Evolutionary conservation across 2,113 vertebrate genomes (phyloP).

Genomic region (Larimichthys crocea): DNA sequence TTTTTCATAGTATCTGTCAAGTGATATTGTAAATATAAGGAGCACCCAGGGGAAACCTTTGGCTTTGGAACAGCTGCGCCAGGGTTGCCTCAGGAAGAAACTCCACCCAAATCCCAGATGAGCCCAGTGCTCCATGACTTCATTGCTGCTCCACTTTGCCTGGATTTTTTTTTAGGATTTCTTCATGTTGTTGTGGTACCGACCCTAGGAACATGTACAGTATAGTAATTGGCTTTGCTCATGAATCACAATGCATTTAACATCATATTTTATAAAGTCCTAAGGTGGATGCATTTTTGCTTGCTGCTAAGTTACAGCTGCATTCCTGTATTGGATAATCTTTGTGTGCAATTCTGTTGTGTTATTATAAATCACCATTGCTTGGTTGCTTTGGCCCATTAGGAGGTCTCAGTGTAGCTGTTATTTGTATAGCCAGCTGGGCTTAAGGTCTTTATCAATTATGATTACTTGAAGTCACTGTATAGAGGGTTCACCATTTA

Average conservation of each 20-base stretch:
- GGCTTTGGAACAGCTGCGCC: neutral
- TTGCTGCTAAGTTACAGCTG: conserved; percentile 11
- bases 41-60: neutral
- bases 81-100: neutral
- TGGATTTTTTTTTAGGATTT: neutral
- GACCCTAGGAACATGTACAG: neutral
- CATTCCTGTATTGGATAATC: conserved; percentile 13
- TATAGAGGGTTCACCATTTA: conserved; percentile 9
- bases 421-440: conserved; percentile 42
- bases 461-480: conserved; percentile 14
- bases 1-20: neutral
- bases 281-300: neutral
- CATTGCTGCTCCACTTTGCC: neutral
- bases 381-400: conserved; percentile 27
- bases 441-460: conserved; percentile 53
- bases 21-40: neutral
- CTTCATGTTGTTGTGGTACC: neutral
- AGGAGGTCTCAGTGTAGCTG: conserved; percentile 36
- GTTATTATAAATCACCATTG: conserved; percentile 12
- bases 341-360: conserved; percentile 13
- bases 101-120: neutral
- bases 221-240: neutral
- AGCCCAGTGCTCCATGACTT: neutral
- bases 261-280: neutral
- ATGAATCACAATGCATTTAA: conserved; percentile 1